A percentile compares a stretch with the other conserved stretches of the same genome.
Evolutionary conservation across 2,113 vertebrate species (phyloP).

Genomic region (Gambusia affinis): DNA sequence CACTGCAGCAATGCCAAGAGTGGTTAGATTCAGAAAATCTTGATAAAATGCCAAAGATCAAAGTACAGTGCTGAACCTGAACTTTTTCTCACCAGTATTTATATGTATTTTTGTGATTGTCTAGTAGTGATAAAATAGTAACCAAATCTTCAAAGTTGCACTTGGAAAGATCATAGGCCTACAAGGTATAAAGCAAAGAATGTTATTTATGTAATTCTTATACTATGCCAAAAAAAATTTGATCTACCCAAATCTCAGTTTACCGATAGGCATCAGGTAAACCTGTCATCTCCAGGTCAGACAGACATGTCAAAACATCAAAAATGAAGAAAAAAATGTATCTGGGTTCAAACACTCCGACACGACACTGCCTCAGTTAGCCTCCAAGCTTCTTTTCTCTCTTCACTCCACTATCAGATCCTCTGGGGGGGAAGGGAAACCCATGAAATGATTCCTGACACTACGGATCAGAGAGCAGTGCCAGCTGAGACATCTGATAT

Average conservation of each 20-base stretch:
- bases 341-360: not conserved
- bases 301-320: slow-evolving; percentile 4
- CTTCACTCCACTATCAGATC: slow-evolving; percentile 35
- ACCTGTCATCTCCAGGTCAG: slow-evolving; percentile 13
- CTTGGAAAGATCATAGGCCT: slow-evolving; percentile 1
- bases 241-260: slow-evolving; percentile 9
- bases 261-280: slow-evolving; percentile 9
- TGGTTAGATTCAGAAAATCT: slow-evolving; percentile 31
- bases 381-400: slow-evolving; percentile 42
- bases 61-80: slow-evolving; percentile 27
- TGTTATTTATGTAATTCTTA: slow-evolving; percentile 6
- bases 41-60: slow-evolving; percentile 55
- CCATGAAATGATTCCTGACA: slow-evolving; percentile 72
- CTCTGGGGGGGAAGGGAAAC: slow-evolving; percentile 16
- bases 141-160: slow-evolving; percentile 13
- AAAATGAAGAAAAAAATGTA: slow-evolving; percentile 13
- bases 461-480: slow-evolving; percentile 62
- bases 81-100: slow-evolving; percentile 26
- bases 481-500: slow-evolving; percentile 63
- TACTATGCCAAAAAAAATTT: not conserved
- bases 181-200: not conserved
- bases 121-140: slow-evolving; percentile 27
- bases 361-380: slow-evolving; percentile 26
- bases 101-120: slow-evolving; percentile 19
- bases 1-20: slow-evolving; percentile 44